A percentile compares a stretch with the other conserved stretches of the same genome.
Conservation (phyloP, 2,888 invertebrate genomes). For the Heliconius charithonia region DNA sequence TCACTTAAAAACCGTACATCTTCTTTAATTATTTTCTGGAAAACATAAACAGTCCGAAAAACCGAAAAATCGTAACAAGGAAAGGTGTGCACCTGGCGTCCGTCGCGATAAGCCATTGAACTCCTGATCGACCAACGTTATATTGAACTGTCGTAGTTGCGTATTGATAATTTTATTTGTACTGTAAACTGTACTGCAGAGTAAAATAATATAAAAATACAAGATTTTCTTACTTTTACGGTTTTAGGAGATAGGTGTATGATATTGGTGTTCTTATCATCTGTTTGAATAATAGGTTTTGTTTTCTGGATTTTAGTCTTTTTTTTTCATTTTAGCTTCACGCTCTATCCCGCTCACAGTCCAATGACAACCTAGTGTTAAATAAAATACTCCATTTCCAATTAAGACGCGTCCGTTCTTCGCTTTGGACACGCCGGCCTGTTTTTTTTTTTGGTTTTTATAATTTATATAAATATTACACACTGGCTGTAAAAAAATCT, state of each 20-base stretch:
- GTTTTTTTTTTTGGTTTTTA: no score
- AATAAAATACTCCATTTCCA: no score
- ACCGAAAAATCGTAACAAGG: conserved; percentile 40
- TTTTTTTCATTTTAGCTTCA: no score
- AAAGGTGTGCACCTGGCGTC: conserved; percentile 64
- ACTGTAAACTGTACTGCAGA: not conserved
- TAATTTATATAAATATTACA: no score
- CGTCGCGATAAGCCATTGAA: conserved; percentile 70
- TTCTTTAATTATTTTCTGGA: conserved; percentile 41
- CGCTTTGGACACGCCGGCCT: no score
- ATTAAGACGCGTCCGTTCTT: no score
- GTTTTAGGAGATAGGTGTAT: not conserved
- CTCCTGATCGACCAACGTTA: conserved; percentile 67
- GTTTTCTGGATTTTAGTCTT: not conserved
- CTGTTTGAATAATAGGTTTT: not conserved
- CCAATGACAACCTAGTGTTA: no score
- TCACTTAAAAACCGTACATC: conserved; percentile 5
- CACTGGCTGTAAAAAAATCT: no score
- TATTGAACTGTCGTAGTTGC: conserved; percentile 24
- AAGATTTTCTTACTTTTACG: not conserved
- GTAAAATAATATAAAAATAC: not conserved
- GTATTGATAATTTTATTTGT: conserved; percentile 21
- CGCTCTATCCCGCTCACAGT: no score
- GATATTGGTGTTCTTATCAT: not conserved
- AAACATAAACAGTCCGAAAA: conserved; percentile 20